Evolutionary conservation across 2,113 vertebrate species (phyloP), one percentile per base, ranked within the genome.

Genomic region (Sphaerodactylus townsendi): DNA sequence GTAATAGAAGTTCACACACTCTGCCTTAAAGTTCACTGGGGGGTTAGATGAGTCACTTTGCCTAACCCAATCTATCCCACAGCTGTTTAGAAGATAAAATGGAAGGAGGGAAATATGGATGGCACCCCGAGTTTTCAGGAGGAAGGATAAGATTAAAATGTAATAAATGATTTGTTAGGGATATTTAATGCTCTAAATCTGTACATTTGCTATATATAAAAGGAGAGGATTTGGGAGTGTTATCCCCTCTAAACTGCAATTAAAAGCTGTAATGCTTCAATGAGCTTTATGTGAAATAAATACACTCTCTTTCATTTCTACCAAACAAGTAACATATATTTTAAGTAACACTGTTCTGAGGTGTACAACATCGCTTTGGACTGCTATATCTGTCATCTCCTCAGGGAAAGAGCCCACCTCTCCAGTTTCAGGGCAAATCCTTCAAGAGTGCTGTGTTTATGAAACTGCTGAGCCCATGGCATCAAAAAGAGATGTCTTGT

Each of bases 331-430:
- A 64, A 50, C 77, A 33, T 86, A 6, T 6, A 23, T 86, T 88
- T 81, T 74, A 74, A 79, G 17, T 1, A 2, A 64, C 71, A 84
- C 9, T 81, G 44, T 46, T 73, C 50, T 33, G 21, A 48, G 46
- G 68, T 65, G 79, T 25, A 59, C 25, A 84, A 37, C 13, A 77
- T 10, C 9, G 48, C 66, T 83, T 85, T 80, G 39, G 70, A 76
- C 0, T 0, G 13, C 0, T 0, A 59, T 25, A 46, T n/a, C 72
- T n/a, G 30, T 73, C 28, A 79, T 0, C 25, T 70, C 35, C 78
- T 71, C 53, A 72, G 50, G 50, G n/a, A 44, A 75, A 64, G 2
- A 41, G 8, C 78, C 69, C 62, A 68, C 33, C 33, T 59, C 48
- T 30, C 19, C 28, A 28, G 41, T 41, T 85, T 33, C 37, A 59